Base-by-base conservation (phyloP, 1,140 invertebrate species). In the honey bee (Apis mellifera) region DNA sequence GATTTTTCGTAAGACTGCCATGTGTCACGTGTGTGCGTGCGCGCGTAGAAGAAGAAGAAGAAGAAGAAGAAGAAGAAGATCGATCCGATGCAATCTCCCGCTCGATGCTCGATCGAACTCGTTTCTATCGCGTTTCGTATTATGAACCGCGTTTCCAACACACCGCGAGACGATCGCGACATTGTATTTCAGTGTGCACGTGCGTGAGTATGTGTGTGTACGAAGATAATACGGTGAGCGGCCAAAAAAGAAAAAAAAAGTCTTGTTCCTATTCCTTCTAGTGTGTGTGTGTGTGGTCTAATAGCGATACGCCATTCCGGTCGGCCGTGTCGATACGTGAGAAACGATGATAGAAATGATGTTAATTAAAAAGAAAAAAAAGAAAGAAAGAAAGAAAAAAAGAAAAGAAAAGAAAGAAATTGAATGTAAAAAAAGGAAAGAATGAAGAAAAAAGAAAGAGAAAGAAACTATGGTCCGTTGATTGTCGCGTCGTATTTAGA, bases 221-320 rank as follows among this genome's bases (percentile, higher is more conserved):
- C 57, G 74, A 76, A 66, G 64, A 64, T 72, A 81, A 64, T 72
- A 81, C 72, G 82, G 59, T 89, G 84, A 79, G 76, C 75, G 82
- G 83, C 87, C 82, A 88, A 89, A 87, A 42, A 42, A 42, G 4
- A 42, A 32, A 42, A 42, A 42, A 60, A 84, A 88, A 84, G 85
- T 89, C 88, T 89, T 89, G 88, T 89, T 89, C 88, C 88, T 89
- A 89, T 89, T 89, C 85, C 85, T 89, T 84, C 81, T 85, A 89
- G 79, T 84, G 82, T 83, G 86, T 82, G 74, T 85, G 68, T 71
- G 66, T 59, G 60, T 54, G 48, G 48, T 62, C 57, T 74, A 42
- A 42, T 73, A 79, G 69, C 65, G 84, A 79, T 82, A 72, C 75
- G 74, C 26, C 52, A 85, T 81, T 85, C 54, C 75, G 85, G 23